Percentiles rank a stretch among this genome's conserved stretches.
Evolutionary conservation across 2,113 vertebrate genomes (phyloP).

Genomic region (Pseudorasbora parva): DNA sequence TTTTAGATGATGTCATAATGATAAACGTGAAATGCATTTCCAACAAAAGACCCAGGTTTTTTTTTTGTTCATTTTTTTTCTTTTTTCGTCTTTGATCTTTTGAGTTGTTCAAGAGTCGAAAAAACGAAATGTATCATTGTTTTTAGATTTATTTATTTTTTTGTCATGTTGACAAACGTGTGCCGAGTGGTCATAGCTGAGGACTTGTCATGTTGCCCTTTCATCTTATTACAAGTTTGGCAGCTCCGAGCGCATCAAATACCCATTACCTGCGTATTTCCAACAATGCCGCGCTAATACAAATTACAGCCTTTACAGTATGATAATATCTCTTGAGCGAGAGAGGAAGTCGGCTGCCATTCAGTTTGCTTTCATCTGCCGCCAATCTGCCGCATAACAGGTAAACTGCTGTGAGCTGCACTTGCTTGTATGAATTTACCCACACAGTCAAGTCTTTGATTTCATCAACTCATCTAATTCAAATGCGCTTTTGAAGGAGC

Average conservation of each 20-base stretch:
- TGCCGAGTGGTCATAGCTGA: constrained; percentile 35
- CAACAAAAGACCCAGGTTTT: not conserved
- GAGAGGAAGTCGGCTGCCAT: constrained; percentile 63
- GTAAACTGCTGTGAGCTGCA: constrained; percentile 91
- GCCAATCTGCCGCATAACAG: constrained; percentile 87
- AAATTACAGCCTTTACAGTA: constrained; percentile 64
- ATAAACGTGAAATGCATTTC: constrained; percentile 5
- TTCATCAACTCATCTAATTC: constrained; percentile 93
- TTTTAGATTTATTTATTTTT: constrained; percentile 5
- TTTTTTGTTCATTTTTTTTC: too few species aligned
- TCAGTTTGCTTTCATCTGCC: constrained; percentile 79
- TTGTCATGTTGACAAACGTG: constrained; percentile 43
- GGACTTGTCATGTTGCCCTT: constrained; percentile 44
- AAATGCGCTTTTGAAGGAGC: constrained; percentile 93
- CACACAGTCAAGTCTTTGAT: constrained; percentile 90
- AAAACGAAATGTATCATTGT: constrained; percentile 24
- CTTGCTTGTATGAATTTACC: constrained; percentile 95
- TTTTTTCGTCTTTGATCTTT: not conserved
- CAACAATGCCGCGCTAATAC: constrained; percentile 64
- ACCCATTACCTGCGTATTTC: constrained; percentile 50
- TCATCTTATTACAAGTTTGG: constrained; percentile 54
- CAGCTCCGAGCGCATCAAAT: constrained; percentile 45
- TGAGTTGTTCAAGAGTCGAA: constrained; percentile 16
- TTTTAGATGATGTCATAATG: constrained; percentile 12
- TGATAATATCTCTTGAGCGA: constrained; percentile 70